Conservation (phyloP, 2,888 invertebrate species). For the Hemicrepidius hirtus region DNA sequence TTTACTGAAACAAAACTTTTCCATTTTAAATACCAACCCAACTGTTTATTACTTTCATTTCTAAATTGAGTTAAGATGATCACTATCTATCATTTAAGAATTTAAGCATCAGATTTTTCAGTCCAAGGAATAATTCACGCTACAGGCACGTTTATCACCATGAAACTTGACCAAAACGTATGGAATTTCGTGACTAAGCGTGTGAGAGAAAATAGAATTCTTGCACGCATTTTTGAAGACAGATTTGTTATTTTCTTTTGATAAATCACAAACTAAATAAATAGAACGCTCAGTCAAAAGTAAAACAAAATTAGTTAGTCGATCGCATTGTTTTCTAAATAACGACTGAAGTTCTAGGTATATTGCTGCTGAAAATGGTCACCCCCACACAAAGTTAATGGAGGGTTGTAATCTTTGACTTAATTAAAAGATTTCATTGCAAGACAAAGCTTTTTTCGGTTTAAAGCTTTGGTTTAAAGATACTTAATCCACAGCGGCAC, state of each 20-base stretch:
- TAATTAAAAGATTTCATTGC: slow-evolving; percentile 6
- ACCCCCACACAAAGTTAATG: not conserved
- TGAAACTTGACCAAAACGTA: slow-evolving; percentile 24
- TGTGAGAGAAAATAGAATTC: slow-evolving; percentile 7
- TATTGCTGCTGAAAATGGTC: not conserved
- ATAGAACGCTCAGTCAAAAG: slow-evolving; percentile 5
- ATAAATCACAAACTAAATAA: slow-evolving; percentile 3
- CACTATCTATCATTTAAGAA: not conserved
- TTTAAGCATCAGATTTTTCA: not conserved
- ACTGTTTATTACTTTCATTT: too few species aligned
- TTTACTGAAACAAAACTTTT: not conserved
- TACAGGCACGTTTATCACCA: slow-evolving; percentile 19
- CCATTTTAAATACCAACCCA: not conserved
- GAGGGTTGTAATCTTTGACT: not conserved
- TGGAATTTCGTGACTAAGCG: slow-evolving; percentile 23
- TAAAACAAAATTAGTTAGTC: slow-evolving; percentile 2
- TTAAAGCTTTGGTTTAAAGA: not conserved
- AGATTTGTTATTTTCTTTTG: slow-evolving; percentile 8
- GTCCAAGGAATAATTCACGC: slow-evolving; percentile 14
- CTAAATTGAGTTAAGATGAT: not conserved
- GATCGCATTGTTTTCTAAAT: not conserved
- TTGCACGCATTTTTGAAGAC: slow-evolving; percentile 22
- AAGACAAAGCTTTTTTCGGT: not conserved
- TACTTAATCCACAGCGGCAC: not conserved
- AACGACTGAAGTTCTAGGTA: not conserved